Evolutionary conservation across 2,888 invertebrate species (phyloP), one percentile per base, ranked within the genome.

Genomic region (Vannuccia rotundouncinata): DNA sequence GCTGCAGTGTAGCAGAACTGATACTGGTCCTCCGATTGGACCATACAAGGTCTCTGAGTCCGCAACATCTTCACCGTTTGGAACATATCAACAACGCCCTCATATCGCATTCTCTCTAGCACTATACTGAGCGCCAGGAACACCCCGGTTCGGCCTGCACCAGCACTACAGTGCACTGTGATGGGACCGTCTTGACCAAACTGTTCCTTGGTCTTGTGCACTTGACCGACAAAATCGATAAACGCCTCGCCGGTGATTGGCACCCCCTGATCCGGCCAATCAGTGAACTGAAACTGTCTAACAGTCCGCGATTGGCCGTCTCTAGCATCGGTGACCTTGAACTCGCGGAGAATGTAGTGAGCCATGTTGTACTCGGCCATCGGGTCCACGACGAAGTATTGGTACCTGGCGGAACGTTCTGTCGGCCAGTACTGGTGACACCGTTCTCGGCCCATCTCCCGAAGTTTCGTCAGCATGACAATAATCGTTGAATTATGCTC

Each of bases 291-390:
- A 85, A 88, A 88, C 84, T 88, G 88, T 74, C 88, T 84, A 81
- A 88, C 85, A 75, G 88, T 88, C 82, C 98, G 91, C 2, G 96
- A 95, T 78, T 96, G 94, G 0, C 96, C 96, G 88, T 98, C 97
- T 84, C 97, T 92, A 25, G 97, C 95, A 88, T 99, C 98, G 80
- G 97, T 97, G 80, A 99, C 90, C 91, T 99, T 98, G 90, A 99
- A 99, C 90, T 99, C 99, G 84, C 99, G 91, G 86, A 99, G 91
- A 86, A 98, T 95, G 88, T 99, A 99, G 88, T 96, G 95, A 31
- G 97, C 95, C 97, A 99, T 98, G 89, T 98, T 97, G 89, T 99
- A 99, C 89, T 99, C 99, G 1, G 98, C 96, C 85, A 98, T 97
- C 13, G 98, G 98, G 89, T 99, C 99, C 28, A 99, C 97, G 74